Conservation (phyloP, 2,113 vertebrate species). For the Lagopus leucura region DNA sequence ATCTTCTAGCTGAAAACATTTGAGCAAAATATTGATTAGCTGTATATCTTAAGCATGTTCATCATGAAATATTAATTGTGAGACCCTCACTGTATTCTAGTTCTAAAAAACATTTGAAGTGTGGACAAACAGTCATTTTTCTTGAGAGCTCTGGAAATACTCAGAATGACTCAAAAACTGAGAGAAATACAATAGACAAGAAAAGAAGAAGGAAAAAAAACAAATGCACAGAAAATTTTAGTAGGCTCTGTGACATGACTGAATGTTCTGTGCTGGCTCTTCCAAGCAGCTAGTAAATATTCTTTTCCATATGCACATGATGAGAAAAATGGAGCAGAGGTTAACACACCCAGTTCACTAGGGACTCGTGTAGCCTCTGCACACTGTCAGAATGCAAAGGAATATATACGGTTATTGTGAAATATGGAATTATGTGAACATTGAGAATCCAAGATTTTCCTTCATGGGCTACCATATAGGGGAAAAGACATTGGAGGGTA, state of each 20-base stretch:
- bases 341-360: conserved; percentile 14
- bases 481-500: conserved; percentile 48
- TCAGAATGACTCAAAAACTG: not conserved
- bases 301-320: conserved; percentile 15
- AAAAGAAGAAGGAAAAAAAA: not conserved
- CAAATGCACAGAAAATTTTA: not conserved
- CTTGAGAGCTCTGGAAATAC: not conserved
- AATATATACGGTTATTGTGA: conserved; percentile 6
- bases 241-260: not conserved
- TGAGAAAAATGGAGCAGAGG: conserved; percentile 39
- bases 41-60: not conserved
- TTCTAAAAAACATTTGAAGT: not conserved
- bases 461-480: conserved; percentile 23
- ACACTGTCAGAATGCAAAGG: not conserved
- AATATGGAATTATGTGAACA: not conserved
- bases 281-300: conserved; percentile 33
- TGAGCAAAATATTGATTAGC: not conserved
- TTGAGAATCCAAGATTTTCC: conserved; percentile 20
- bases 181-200: not conserved
- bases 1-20: not conserved
- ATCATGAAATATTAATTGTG: not conserved
- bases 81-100: not conserved
- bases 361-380: conserved; percentile 28
- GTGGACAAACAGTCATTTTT: not conserved
- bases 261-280: not conserved